Conservation (phyloP, 2,113 vertebrate species). For the Craseonycteris thonglongyai region DNA sequence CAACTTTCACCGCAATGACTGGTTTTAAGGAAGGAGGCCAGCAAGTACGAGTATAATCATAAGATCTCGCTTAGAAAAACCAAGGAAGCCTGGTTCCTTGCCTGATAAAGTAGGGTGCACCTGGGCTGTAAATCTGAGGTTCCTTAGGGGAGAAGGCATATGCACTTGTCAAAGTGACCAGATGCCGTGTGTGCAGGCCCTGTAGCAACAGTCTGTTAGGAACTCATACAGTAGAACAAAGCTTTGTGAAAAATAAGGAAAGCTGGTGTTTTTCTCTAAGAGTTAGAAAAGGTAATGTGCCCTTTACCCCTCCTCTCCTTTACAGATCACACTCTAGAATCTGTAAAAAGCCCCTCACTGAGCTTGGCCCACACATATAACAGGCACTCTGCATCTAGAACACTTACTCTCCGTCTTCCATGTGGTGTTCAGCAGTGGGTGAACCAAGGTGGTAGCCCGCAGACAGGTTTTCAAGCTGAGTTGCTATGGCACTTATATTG, state of each 20-base stretch:
- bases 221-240: not conserved
- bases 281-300: not conserved
- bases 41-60: not conserved
- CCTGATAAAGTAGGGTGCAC: not conserved
- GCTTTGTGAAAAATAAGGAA: not conserved
- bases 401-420: conserved; percentile 88
- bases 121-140: not conserved
- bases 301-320: not conserved
- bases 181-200: not conserved
- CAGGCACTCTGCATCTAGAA: not conserved
- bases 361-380: not conserved
- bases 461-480: conserved; percentile 91
- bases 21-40: not conserved
- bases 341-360: not conserved
- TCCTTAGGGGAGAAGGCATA: not conserved
- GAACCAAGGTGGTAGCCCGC: conserved; percentile 69
- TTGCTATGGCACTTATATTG: conserved; percentile 91
- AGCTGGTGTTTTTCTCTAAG: not conserved
- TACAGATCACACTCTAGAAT: not conserved
- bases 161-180: not conserved
- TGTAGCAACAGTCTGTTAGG: not conserved
- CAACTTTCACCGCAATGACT: not conserved
- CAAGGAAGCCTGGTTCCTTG: not conserved
- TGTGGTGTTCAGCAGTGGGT: conserved; percentile 72
- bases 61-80: not conserved